Conservation (phyloP, 2,888 invertebrate genomes). For the Thumatha senex region DNA sequence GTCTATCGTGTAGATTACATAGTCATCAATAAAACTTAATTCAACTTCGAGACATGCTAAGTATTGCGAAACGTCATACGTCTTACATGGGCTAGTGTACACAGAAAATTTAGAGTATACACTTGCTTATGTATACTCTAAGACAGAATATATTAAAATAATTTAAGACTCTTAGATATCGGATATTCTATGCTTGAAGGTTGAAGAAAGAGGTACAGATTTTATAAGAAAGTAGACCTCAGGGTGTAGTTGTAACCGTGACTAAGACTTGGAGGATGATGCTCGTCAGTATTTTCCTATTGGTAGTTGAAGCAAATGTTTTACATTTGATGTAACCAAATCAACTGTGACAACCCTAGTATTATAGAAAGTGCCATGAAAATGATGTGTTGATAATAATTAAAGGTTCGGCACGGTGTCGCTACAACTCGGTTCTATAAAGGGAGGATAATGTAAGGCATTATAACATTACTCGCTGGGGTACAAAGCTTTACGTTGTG, state of each 20-base stretch:
- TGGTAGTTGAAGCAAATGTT: constrained; percentile 7
- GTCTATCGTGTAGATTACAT: constrained; percentile 14
- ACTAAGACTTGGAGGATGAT: no score
- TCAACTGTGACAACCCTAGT: constrained; percentile 62
- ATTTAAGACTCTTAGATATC: constrained; percentile 4
- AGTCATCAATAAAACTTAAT: constrained; percentile 19
- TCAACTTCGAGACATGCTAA: constrained; percentile 31
- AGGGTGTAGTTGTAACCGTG: no score
- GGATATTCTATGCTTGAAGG: constrained; percentile 6
- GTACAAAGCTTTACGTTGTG: constrained; percentile 79
- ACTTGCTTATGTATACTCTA: no score
- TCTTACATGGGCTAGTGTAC: constrained; percentile 28
- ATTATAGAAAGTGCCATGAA: constrained; percentile 69
- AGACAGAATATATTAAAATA: constrained; percentile 20
- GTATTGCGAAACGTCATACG: constrained; percentile 36
- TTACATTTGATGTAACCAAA: constrained; percentile 15
- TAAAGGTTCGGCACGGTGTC: constrained; percentile 78
- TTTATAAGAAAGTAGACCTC: no score
- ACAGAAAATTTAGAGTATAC: constrained; percentile 4
- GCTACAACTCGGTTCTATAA: constrained; percentile 61
- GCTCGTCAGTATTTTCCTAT: neutral
- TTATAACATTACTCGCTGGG: constrained; percentile 79
- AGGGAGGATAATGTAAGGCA: constrained; percentile 77
- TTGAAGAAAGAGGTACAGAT: no score
- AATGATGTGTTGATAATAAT: constrained; percentile 84